phyloP scores from a whole-genome alignment of 2,113 vertebrate genomes.

The Trinectes maculatus region DNA sequence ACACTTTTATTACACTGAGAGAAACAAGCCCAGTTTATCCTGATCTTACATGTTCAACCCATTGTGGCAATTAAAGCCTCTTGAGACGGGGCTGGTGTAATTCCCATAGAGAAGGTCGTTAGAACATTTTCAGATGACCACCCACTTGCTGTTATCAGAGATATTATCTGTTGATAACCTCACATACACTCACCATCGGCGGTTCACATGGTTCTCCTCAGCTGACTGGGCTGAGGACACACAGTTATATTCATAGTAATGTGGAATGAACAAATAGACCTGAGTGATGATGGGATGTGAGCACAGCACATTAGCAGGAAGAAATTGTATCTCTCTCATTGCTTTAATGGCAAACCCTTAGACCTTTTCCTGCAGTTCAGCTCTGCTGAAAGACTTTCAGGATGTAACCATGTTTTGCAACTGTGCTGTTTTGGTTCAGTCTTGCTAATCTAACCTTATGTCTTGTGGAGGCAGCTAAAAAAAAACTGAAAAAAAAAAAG shows the following conservation, averaged over 20 bases:
- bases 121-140: conserved; percentile 3
- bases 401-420: too few species aligned
- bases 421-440: too few species aligned
- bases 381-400: too few species aligned
- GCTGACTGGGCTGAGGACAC: conserved; percentile 41
- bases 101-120: neutral
- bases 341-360: too few species aligned
- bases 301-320: too few species aligned
- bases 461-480: too few species aligned
- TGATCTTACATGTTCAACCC: neutral
- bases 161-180: conserved; percentile 1
- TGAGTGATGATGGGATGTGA: too few species aligned
- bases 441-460: too few species aligned
- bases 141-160: conserved; percentile 1
- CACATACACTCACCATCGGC: conserved; percentile 4
- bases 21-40: neutral
- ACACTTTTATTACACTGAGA: neutral
- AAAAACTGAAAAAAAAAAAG: too few species aligned
- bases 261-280: conserved; percentile 10
- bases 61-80: conserved; percentile 1
- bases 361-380: too few species aligned
- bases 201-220: conserved; percentile 29
- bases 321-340: too few species aligned
- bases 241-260: conserved; percentile 48
- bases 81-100: neutral